These are phyloP conservation scores for Coleophora deauratella DNA, from an alignment of 2,888 invertebrate species.

Conservation along the genomic window DNA sequence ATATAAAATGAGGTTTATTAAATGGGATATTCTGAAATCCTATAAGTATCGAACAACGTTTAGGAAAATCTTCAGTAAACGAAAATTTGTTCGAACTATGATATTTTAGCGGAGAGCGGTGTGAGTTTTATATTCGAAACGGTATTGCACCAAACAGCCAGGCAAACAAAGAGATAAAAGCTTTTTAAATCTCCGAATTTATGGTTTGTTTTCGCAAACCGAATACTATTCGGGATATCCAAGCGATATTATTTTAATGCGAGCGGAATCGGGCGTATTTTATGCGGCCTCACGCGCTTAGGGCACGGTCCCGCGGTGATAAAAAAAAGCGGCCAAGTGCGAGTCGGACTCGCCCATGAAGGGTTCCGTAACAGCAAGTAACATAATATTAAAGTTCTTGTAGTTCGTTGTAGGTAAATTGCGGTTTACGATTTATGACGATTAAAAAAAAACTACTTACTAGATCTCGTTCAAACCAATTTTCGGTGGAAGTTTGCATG, in stretches of 20 bases:
- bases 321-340: no score
- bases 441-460: no score
- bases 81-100: slow-evolving; percentile 13
- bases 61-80: neutral
- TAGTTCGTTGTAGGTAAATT: no score
- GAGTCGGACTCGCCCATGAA: no score
- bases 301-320: neutral
- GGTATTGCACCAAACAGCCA: slow-evolving; percentile 38
- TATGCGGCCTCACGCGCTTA: slow-evolving; percentile 22
- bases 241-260: slow-evolving; percentile 49
- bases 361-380: no score
- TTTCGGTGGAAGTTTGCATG: no score
- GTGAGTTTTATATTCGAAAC: slow-evolving; percentile 35
- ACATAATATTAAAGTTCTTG: no score
- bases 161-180: slow-evolving; percentile 54
- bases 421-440: no score
- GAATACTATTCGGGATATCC: slow-evolving; percentile 41
- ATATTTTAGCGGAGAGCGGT: slow-evolving; percentile 27
- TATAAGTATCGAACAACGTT: no score
- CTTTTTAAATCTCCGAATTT: slow-evolving; percentile 57
- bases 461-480: no score
- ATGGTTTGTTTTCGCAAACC: slow-evolving; percentile 57
- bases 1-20: no score
- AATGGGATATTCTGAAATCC: no score
- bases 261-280: slow-evolving; percentile 20